phyloP scores from a whole-genome alignment of 2,797 vertebrate species.

The Malurus leucopterus region DNA sequence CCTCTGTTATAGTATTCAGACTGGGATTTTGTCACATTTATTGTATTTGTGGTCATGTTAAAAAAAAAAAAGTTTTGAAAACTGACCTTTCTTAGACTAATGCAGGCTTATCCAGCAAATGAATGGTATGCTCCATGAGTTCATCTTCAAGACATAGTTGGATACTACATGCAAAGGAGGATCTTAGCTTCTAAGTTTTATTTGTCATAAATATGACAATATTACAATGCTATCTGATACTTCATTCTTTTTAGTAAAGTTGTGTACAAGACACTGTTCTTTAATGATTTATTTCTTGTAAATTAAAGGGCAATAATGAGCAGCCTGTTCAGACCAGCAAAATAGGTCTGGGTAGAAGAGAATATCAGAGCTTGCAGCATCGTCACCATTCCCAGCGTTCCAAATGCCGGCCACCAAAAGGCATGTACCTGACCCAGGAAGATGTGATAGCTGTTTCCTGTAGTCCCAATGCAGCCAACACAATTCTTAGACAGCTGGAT shows the following conservation, averaged over 20 bases:
- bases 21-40: neutral
- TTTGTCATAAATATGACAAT: neutral
- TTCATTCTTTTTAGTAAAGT: neutral
- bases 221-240: neutral
- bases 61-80: neutral
- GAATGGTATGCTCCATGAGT: neutral
- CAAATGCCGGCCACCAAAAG: conserved; percentile 94
- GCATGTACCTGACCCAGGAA: conserved; percentile 97
- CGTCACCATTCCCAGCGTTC: conserved; percentile 93
- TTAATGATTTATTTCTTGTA: conserved; percentile 53
- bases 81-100: neutral
- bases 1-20: neutral
- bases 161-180: neutral
- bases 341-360: conserved; percentile 87
- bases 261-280: conserved; percentile 6
- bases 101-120: neutral
- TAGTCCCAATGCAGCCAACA: conserved; percentile 90
- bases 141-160: neutral
- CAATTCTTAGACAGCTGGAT: conserved; percentile 93
- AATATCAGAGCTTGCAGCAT: conserved; percentile 93
- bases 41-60: neutral
- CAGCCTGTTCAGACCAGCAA: conserved; percentile 81
- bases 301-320: conserved; percentile 79
- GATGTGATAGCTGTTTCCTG: conserved; percentile 95
- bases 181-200: neutral